phyloP scores from a whole-genome alignment of 2,113 vertebrate species.

The Damaliscus lunatus region DNA sequence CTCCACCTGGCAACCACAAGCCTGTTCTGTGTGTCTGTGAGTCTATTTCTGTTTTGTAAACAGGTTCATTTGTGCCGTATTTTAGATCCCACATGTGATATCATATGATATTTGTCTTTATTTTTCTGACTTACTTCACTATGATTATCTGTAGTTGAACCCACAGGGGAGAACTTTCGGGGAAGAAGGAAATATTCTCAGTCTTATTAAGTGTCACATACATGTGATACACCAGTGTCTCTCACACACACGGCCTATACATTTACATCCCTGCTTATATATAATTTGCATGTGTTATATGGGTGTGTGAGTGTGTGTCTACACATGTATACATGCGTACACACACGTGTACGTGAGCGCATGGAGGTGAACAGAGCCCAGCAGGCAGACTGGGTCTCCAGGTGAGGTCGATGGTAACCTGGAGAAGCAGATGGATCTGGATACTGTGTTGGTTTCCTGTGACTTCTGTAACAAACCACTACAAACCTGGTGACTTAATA shows the following conservation, averaged over 20 bases:
- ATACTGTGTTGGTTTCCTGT: too few relatives aligned
- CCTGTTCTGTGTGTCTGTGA: not conserved
- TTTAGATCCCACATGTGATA: not conserved
- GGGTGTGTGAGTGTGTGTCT: too few relatives aligned
- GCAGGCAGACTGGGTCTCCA: not conserved
- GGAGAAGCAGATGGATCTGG: not conserved
- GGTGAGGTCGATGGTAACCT: rapidly evolving
- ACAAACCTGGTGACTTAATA: not conserved
- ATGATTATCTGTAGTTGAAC: not conserved
- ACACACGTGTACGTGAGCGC: not conserved
- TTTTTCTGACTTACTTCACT: not conserved
- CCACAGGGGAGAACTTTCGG: not conserved
- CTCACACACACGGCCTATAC: not conserved
- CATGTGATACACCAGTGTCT: not conserved
- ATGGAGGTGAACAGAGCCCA: not conserved
- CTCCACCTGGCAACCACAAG: not conserved
- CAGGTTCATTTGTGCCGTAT: not conserved
- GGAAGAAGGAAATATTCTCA: not conserved
- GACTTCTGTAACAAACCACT: not conserved
- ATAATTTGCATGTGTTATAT: not conserved
- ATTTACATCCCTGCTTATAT: too few relatives aligned
- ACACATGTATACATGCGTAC: rapidly evolving
- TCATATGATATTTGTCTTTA: not conserved
- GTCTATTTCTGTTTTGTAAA: not conserved
- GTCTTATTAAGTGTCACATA: not conserved